phyloP scores from a whole-genome alignment of 2,888 invertebrate genomes.

The Zelleria hepariella region DNA sequence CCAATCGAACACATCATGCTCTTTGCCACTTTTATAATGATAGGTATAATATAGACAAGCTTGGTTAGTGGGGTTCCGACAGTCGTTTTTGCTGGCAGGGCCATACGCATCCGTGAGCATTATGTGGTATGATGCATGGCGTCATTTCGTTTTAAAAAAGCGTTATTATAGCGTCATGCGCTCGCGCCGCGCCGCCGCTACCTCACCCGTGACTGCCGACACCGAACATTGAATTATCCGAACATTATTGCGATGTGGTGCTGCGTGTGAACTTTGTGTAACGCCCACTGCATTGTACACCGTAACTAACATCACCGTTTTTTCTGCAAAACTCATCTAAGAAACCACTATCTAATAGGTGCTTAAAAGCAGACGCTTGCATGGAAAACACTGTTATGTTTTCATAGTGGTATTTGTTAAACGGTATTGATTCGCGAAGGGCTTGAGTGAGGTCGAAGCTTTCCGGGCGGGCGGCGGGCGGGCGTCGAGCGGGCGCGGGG shows the following conservation, averaged over 20 bases:
- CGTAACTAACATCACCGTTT: constrained; percentile 5
- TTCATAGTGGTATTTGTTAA: not conserved
- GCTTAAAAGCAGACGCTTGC: not conserved
- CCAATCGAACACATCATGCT: no score
- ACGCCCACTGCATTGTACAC: constrained; percentile 13
- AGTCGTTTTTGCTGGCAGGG: not conserved
- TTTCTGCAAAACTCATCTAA: constrained; percentile 6
- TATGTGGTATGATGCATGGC: not conserved
- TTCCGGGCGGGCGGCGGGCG: constrained; percentile 24
- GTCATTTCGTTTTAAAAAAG: constrained; percentile 2
- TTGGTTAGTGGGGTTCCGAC: not conserved
- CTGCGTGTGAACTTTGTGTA: constrained; percentile 19
- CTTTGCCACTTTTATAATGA: no score
- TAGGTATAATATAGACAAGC: not conserved
- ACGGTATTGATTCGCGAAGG: not conserved
- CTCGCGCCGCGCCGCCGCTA: constrained; percentile 7
- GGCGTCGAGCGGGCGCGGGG: constrained; percentile 29
- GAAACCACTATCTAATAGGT: constrained; percentile 1
- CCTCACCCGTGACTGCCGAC: constrained; percentile 7
- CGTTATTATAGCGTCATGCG: not conserved
- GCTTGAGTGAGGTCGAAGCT: not conserved
- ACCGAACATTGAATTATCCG: constrained; percentile 3
- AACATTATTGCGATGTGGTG: constrained; percentile 15
- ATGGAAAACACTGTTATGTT: constrained; percentile 3
- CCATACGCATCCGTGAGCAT: constrained; percentile 3